Percentiles rank a stretch among this genome's conserved stretches.
phyloP scores from a whole-genome alignment of 2,888 invertebrate species.

The Yponomeuta plumbellus region DNA sequence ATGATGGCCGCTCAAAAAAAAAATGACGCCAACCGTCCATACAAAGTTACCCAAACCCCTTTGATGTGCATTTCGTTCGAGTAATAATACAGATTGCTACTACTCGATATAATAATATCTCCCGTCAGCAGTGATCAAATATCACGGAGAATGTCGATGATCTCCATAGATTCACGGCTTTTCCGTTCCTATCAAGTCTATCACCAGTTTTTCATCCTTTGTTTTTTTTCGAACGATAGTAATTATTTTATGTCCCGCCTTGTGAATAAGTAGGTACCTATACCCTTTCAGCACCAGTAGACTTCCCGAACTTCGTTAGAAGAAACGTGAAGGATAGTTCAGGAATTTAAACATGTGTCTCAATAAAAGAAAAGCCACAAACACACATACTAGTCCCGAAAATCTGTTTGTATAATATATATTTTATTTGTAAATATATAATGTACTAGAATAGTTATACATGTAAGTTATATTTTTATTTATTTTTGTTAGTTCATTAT shows the following conservation, averaged over 20 bases:
- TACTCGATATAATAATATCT: too few relatives aligned
- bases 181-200: conserved; percentile 22
- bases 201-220: conserved; percentile 40
- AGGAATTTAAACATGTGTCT: not conserved
- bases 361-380: not conserved
- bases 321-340: conserved; percentile 15
- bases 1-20: too few relatives aligned
- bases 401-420: not conserved
- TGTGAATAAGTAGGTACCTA: conserved; percentile 19
- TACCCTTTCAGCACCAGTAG: conserved; percentile 19
- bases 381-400: not conserved
- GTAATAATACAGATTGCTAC: too few relatives aligned
- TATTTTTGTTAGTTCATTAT: too few relatives aligned
- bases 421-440: too few relatives aligned
- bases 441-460: too few relatives aligned
- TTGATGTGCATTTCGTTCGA: too few relatives aligned
- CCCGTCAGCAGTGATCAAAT: not conserved
- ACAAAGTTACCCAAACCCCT: too few relatives aligned
- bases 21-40: too few relatives aligned
- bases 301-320: not conserved
- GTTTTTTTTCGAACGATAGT: conserved; percentile 36
- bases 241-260: not conserved
- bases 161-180: not conserved
- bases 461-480: too few relatives aligned
- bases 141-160: conserved; percentile 14